phyloP scores from a whole-genome alignment of 2,113 vertebrate genomes.

The Cisticola juncidis region DNA sequence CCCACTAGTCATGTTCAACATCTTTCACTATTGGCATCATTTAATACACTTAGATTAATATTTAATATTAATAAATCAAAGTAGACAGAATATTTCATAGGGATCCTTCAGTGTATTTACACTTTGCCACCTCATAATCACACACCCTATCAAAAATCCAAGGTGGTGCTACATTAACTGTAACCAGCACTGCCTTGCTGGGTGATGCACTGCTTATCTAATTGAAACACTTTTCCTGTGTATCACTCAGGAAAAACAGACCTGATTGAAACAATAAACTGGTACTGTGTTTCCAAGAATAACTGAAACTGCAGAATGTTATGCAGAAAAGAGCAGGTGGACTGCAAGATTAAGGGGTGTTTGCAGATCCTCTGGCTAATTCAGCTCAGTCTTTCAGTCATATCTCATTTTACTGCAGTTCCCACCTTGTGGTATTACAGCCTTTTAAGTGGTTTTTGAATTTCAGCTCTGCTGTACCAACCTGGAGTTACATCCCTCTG shows the following conservation, averaged over 20 bases:
- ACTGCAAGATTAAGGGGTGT: slow-evolving; percentile 38
- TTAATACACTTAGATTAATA: background rate
- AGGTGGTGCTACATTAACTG: background rate
- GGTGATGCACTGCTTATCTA: slow-evolving; percentile 69
- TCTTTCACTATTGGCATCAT: background rate
- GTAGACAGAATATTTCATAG: background rate
- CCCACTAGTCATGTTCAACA: background rate
- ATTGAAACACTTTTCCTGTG: slow-evolving; percentile 70
- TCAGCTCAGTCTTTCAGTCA: background rate
- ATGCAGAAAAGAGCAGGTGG: slow-evolving; percentile 33
- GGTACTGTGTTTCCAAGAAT: slow-evolving; percentile 58
- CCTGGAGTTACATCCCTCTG: background rate
- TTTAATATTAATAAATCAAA: background rate
- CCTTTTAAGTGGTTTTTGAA: background rate
- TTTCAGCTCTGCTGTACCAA: background rate
- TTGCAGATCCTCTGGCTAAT: background rate
- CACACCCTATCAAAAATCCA: background rate
- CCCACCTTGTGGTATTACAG: background rate
- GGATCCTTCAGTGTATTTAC: background rate
- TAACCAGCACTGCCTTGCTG: background rate
- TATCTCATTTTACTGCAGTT: background rate
- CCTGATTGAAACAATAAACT: slow-evolving; percentile 67
- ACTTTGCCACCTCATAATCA: background rate
- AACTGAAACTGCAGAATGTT: slow-evolving; percentile 31
- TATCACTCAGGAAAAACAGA: slow-evolving; percentile 66